Base-by-base conservation (phyloP, 2,797 vertebrate species). In the Anomalospiza imberbis region DNA sequence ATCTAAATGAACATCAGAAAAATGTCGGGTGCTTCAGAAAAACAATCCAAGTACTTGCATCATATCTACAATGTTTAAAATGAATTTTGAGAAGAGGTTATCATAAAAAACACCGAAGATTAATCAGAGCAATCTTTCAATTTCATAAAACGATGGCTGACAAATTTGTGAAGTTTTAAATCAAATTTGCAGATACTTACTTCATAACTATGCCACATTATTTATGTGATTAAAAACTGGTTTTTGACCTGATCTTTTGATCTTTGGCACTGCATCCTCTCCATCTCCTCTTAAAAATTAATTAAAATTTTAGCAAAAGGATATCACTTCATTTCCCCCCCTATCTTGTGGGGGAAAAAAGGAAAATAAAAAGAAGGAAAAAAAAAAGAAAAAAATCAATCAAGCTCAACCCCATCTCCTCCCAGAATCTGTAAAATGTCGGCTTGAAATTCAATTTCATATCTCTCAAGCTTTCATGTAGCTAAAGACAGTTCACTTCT, bases 201-300 rank as follows among this genome's bases (percentile, higher is more conserved):
- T 97, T 97, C 86, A 94, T 97, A 98, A 98, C 98, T 96, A 97
- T 98, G 98, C 97, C 98, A 98, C 98, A 98, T 98, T 98, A 98
- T 98, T 98, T 98, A 98, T 97, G 98, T 99, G 99, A 99, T 99
- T 99, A 99, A 99, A 99, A 99, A 98, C 98, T 98, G 98, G 95
- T 98, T 98, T 98, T 98, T 97, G 97, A 99, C 99, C 99, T 98
- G 98, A 97, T 97, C 99, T 98, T 98, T 98, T 97, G 98, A 99
- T 99, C 99, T 98, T 97, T 99, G 97, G 98, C 98, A 99, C 98
- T 91, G 96, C 96, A 97, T 98, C 98, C 98, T 98, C 98, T 99
- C 99, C 98, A 99, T 99, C 99, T 99, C 98, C 92, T 97, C 97
- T 97, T 97, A 96, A 98, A 98, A 99, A 99, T 99, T 99, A 99